These are phyloP conservation scores for Drosophila rubida DNA, from an alignment of 2,888 invertebrate genomes.

Conservation along the genomic window DNA sequence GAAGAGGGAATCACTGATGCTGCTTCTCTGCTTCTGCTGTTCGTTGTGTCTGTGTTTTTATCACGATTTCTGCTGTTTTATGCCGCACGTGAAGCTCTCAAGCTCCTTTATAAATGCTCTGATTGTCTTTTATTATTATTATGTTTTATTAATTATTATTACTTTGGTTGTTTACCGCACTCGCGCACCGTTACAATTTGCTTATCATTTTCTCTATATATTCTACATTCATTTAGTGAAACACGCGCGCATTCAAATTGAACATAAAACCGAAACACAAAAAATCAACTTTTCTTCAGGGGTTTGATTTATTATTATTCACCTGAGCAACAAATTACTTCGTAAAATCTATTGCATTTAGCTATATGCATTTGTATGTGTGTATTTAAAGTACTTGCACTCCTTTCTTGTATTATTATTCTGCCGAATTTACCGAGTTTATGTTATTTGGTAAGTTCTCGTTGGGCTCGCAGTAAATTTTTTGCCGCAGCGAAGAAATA, in stretches of 20 bases:
- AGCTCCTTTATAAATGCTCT: slow-evolving; percentile 47
- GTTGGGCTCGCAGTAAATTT: slow-evolving; percentile 36
- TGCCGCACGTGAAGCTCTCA: slow-evolving; percentile 55
- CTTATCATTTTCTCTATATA: slow-evolving; percentile 5
- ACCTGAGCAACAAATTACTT: slow-evolving; percentile 29
- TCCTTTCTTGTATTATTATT: slow-evolving; percentile 22
- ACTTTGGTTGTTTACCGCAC: slow-evolving; percentile 35
- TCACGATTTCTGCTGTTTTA: slow-evolving; percentile 63
- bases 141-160: slow-evolving; percentile 13
- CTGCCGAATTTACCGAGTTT: slow-evolving; percentile 26
- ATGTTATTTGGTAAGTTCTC: slow-evolving; percentile 35
- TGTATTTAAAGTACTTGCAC: slow-evolving; percentile 20
- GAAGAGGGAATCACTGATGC: slow-evolving; percentile 21
- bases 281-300: slow-evolving; percentile 8
- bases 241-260: slow-evolving; percentile 16
- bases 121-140: slow-evolving; percentile 45
- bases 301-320: not conserved
- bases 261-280: slow-evolving; percentile 22
- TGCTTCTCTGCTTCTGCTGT: slow-evolving; percentile 24
- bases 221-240: slow-evolving; percentile 17
- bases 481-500: slow-evolving; percentile 33
- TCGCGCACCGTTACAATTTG: slow-evolving; percentile 39
- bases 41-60: slow-evolving; percentile 44
- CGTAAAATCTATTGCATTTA: slow-evolving; percentile 13
- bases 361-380: not conserved